Conservation (phyloP, 1,140 invertebrate genomes). For the Neodiprion virginianus region DNA sequence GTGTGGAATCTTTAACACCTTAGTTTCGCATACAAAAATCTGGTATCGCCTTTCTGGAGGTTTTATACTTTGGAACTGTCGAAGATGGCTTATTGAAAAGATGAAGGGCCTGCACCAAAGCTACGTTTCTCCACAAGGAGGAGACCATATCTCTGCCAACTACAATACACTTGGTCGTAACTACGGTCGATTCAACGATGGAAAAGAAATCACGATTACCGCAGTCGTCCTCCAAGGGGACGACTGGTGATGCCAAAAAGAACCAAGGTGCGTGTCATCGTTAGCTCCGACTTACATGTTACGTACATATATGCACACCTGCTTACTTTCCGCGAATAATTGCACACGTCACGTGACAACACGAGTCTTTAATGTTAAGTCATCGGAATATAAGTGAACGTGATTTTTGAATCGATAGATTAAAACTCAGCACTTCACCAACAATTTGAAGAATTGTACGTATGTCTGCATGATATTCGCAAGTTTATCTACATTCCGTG, state of each 20-base stretch:
- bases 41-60: constrained; percentile 31
- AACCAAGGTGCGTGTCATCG: constrained; percentile 67
- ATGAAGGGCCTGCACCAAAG: constrained; percentile 73
- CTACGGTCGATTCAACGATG: constrained; percentile 67
- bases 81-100: constrained; percentile 82
- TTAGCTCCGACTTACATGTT: constrained; percentile 21
- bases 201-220: constrained; percentile 73
- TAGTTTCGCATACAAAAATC: constrained; percentile 27
- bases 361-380: constrained; percentile 18
- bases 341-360: constrained; percentile 11
- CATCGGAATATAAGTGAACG: no score
- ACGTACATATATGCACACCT: background rate
- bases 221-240: constrained; percentile 68
- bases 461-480: constrained; percentile 43
- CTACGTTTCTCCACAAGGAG: constrained; percentile 75
- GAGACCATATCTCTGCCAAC: constrained; percentile 61
- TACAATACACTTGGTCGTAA: constrained; percentile 47
- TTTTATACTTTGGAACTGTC: constrained; percentile 53
- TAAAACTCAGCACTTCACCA: no score
- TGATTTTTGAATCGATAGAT: no score
- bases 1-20: constrained; percentile 31
- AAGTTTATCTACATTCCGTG: no score
- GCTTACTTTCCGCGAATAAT: background rate
- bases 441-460: background rate
- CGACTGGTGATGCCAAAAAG: constrained; percentile 72